Evolutionary conservation across 2,113 vertebrate species (phyloP).

Genomic region (Saccopteryx bilineata): DNA sequence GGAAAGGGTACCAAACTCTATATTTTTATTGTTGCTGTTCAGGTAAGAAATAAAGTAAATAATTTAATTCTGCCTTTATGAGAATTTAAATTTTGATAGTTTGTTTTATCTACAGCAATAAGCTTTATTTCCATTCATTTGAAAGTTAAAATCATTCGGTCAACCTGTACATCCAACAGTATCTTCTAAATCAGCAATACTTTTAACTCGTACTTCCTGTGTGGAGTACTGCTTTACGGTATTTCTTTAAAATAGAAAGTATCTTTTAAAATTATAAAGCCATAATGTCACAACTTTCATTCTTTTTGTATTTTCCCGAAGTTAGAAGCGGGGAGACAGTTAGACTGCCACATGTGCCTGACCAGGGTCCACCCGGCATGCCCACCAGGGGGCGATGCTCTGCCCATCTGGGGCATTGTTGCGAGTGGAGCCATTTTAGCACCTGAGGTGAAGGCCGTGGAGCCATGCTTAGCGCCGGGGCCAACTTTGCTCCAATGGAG

Average conservation of each 20-base stretch:
- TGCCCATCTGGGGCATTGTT: too few relatives aligned
- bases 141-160: background rate
- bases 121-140: conserved; percentile 26
- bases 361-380: too few relatives aligned
- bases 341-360: too few relatives aligned
- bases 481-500: too few relatives aligned
- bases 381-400: too few relatives aligned
- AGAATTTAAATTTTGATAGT: conserved; percentile 35
- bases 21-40: conserved; percentile 10
- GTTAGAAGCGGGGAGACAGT: too few relatives aligned
- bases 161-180: background rate
- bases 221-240: background rate
- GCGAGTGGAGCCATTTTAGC: too few relatives aligned
- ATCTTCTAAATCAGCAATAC: background rate
- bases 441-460: too few relatives aligned
- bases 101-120: background rate
- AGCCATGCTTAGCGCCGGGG: too few relatives aligned
- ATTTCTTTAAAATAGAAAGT: background rate
- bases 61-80: conserved; percentile 23
- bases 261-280: conserved; percentile 13
- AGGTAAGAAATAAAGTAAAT: background rate
- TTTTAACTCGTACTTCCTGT: background rate
- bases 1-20: background rate
- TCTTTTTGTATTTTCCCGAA: background rate
- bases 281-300: background rate